A percentile compares a stretch with the other conserved stretches of the same genome.
phyloP scores from a whole-genome alignment of 2,797 vertebrate species.

The Schizopygopsis malacanthus region DNA sequence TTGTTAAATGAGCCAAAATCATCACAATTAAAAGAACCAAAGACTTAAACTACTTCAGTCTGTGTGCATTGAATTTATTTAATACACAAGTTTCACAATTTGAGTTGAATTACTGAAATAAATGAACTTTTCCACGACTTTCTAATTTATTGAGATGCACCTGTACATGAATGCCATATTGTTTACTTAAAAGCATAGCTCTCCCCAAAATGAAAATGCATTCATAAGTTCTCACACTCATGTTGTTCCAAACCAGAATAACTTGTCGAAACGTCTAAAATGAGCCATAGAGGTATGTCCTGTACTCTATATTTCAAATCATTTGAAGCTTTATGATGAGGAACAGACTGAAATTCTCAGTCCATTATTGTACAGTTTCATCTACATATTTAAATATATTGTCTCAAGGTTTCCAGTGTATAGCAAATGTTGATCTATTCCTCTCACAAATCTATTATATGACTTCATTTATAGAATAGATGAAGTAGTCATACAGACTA shows the following conservation, averaged over 20 bases:
- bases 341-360: neutral
- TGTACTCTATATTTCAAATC: neutral
- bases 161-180: conserved; percentile 13
- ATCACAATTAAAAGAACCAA: too few species aligned
- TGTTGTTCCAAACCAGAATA: neutral
- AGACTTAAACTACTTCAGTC: too few species aligned
- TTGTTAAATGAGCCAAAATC: too few species aligned
- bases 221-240: neutral
- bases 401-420: neutral
- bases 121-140: too few species aligned
- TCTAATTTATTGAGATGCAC: too few species aligned
- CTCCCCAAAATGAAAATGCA: neutral
- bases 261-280: neutral
- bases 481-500: neutral
- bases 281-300: neutral
- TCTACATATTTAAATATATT: neutral
- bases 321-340: neutral
- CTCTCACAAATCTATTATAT: neutral
- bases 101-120: too few species aligned
- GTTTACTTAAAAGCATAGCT: neutral
- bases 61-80: too few species aligned
- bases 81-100: too few species aligned
- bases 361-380: neutral
- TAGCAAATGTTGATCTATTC: neutral
- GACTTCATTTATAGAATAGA: neutral